Conservation (phyloP, 2,888 invertebrate species). For the Apodemia mormo region DNA sequence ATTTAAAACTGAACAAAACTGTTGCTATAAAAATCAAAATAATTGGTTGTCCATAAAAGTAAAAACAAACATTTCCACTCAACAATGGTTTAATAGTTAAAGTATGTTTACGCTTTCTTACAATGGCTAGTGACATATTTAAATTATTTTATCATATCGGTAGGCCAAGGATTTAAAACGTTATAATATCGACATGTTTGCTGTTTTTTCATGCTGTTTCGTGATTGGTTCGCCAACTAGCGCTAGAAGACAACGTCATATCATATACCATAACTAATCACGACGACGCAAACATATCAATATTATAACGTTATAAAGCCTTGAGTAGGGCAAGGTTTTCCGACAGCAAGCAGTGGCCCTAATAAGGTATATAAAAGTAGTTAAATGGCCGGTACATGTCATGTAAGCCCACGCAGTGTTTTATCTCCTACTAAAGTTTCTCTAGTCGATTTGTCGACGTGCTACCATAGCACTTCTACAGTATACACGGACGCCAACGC, state of each 20-base stretch:
- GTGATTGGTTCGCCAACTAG: too few relatives aligned
- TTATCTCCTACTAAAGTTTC: constrained; percentile 58
- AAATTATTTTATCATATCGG: constrained; percentile 15
- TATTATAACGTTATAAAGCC: too few relatives aligned
- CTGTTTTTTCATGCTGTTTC: too few relatives aligned
- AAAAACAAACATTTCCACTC: not conserved
- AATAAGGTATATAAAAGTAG: constrained; percentile 68
- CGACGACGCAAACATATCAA: too few relatives aligned
- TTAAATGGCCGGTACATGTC: constrained; percentile 67
- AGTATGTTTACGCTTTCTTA: not conserved
- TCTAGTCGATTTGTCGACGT: constrained; percentile 68
- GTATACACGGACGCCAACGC: constrained; percentile 56
- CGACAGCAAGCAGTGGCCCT: constrained; percentile 41
- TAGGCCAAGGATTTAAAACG: constrained; percentile 39
- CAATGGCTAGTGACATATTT: not conserved
- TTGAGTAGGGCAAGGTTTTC: constrained; percentile 37
- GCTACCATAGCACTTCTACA: constrained; percentile 60
- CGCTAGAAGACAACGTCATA: too few relatives aligned
- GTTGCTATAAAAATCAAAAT: not conserved
- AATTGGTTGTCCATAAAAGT: not conserved
- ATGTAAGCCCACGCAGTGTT: constrained; percentile 68
- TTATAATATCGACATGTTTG: too few relatives aligned
- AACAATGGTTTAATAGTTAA: not conserved
- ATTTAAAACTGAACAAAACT: too few relatives aligned
- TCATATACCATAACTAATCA: too few relatives aligned